Base-by-base conservation (phyloP, 1,140 invertebrate species). In the Zaprionus gabonicus region DNA sequence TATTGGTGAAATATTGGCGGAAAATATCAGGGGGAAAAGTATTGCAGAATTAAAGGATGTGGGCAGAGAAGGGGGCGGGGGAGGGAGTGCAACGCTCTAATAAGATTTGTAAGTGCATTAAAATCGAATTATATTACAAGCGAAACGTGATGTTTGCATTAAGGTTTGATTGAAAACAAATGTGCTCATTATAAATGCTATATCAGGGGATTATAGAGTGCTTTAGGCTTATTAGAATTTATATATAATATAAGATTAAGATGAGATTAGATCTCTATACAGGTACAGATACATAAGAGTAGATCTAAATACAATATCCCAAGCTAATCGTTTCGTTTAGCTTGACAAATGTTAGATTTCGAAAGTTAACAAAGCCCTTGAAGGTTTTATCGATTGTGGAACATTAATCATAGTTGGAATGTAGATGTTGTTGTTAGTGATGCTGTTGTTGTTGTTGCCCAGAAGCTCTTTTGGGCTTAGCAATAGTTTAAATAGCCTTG, bases 401-500 rank as follows among this genome's bases (percentile, higher is more conserved):
- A 6, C 71, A 73, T 76, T 71, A 76, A 76, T 76, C 73, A 71
- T 55, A 15, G 55, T 59, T 55, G 27, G 60, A 20, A 63, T 36
- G 20, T 41, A 34, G 23, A 36, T 25, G 41, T 7, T 7, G 6
- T 41, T 28, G 27, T 28, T 28, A 28, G 27, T 28, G 5, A n/a
- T n/a, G 15, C 7, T n/a, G 15, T 7, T 44, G 15, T n/a, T 44
- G 41, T 46, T 17, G 41, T 49, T 70, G 67, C 31, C 53, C 60
- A 60, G 68, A 28, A 63, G 72, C 55, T 27, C 44, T 57, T 41
- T 38, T 41, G 49, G 53, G 31, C 53, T 75, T 75, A 34, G 38
- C 44, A 53, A 75, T 25, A 51, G 46, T 53, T 34, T 53, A 71
- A 75, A 71, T 20, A 75, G 67, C 72, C 72, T 75, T 75, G 72